Percentiles rank a stretch among this genome's conserved stretches.
Evolutionary conservation across 2,113 vertebrate genomes (phyloP).

Genomic region (Pavo muticus): DNA sequence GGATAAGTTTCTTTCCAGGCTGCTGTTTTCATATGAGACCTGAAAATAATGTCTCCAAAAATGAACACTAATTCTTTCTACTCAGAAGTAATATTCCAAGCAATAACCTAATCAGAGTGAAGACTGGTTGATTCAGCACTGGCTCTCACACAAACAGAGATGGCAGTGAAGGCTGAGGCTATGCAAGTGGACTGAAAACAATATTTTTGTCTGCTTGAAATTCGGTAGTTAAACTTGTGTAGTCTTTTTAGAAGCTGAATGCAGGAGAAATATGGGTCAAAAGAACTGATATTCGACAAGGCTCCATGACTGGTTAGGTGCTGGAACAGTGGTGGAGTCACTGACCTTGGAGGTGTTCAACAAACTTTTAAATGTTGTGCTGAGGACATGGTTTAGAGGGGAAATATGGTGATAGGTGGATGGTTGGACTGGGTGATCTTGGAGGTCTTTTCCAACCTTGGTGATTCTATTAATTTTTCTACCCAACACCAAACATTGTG

Average conservation of each 20-base stretch:
- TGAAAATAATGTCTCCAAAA: background rate
- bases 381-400: too few relatives aligned
- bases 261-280: background rate
- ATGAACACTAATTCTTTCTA: background rate
- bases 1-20: background rate
- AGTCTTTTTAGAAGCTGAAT: background rate
- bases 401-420: too few relatives aligned
- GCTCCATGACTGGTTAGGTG: too few relatives aligned
- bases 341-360: too few relatives aligned
- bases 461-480: background rate
- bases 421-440: too few relatives aligned
- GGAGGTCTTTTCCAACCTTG: too few relatives aligned
- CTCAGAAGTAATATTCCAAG: background rate
- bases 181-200: background rate
- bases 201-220: background rate
- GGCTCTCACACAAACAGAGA: background rate
- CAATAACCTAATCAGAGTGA: background rate
- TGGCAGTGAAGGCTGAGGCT: background rate
- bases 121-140: background rate
- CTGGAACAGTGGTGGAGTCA: too few relatives aligned
- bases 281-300: background rate
- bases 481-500: background rate
- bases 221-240: background rate
- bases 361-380: too few relatives aligned
- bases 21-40: background rate